phyloP scores from a whole-genome alignment of 2,113 vertebrate genomes.

The Boulengerochromis microlepis region DNA sequence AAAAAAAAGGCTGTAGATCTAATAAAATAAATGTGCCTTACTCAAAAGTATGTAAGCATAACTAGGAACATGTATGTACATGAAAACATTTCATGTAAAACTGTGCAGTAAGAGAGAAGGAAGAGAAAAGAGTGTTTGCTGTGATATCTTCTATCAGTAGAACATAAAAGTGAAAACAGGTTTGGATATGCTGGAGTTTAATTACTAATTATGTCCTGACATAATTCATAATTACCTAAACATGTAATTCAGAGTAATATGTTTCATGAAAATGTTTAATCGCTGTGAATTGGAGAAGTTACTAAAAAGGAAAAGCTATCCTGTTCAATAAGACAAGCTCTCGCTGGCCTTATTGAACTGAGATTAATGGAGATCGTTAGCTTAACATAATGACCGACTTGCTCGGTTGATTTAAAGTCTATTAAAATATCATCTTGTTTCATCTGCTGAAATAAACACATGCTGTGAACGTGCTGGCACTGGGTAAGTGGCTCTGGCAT shows the following conservation, averaged over 20 bases:
- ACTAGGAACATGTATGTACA: neutral
- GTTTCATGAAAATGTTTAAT: neutral
- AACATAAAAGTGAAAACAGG: neutral
- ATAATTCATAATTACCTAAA: neutral
- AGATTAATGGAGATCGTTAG: neutral
- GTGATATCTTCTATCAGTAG: neutral
- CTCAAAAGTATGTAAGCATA: neutral
- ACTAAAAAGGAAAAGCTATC: neutral
- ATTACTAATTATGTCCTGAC: neutral
- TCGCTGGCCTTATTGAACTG: neutral
- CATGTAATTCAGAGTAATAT: neutral
- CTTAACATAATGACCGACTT: neutral
- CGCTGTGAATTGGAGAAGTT: neutral
- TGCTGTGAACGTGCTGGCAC: neutral
- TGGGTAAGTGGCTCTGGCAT: neutral
- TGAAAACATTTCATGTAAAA: neutral
- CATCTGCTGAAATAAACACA: neutral
- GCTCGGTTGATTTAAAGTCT: neutral
- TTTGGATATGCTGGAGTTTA: neutral
- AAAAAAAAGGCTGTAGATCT: rapidly evolving
- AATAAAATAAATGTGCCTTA: neutral
- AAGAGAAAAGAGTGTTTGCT: neutral
- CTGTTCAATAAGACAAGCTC: neutral
- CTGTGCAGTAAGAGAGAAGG: neutral
- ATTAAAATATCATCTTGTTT: neutral